Base-by-base conservation (phyloP, 2,888 invertebrate species). In the Callimorpha dominula region DNA sequence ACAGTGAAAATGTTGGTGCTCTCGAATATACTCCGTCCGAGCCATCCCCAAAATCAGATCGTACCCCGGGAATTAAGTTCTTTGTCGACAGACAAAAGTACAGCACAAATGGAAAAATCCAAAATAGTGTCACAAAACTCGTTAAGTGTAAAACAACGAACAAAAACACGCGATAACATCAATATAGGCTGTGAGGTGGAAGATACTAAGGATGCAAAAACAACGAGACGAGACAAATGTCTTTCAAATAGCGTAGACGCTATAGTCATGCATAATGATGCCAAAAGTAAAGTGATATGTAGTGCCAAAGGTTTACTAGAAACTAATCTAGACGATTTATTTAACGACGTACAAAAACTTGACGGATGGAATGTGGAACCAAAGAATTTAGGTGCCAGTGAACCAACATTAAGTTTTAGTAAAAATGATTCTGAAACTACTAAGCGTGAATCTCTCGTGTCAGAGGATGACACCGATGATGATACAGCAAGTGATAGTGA, bases 271-370 rank as follows among this genome's bases (percentile, higher is more conserved):
- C 91, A 89, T 79, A 92, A 90, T 83, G 93, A 95, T 88, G 87
- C 89, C 87, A 92, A 92, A 89, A 91, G 90, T 88, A 94, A 93
- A 93, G 95, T 95, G 92, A 94, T 95, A 93, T 92, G 94, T 86
- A 95, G 95, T 95, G 94, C 95, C 95, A 95, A 95, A 95, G 95
- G 95, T 92, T 92, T 95, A 90, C 91, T 95, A 94, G 95, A 95
- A 91, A 95, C 95, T 82, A 95, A 95, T 92, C 90, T 95, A 90
- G 95, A 95, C 85, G 95, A 95, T 87, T 86, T 95, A 81, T 95
- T 95, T 79, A 91, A 90, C 78, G 95, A 95, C 84, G 90, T 90
- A 77, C 89, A 91, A 76, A 91, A 89, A 80, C 77, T 89, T 70
- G 92, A 93, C 79, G 87, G 88, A 71, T 93, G 93, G 93, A 87